phyloP scores from a whole-genome alignment of 2,888 invertebrate genomes.

The Bugula neritina region DNA sequence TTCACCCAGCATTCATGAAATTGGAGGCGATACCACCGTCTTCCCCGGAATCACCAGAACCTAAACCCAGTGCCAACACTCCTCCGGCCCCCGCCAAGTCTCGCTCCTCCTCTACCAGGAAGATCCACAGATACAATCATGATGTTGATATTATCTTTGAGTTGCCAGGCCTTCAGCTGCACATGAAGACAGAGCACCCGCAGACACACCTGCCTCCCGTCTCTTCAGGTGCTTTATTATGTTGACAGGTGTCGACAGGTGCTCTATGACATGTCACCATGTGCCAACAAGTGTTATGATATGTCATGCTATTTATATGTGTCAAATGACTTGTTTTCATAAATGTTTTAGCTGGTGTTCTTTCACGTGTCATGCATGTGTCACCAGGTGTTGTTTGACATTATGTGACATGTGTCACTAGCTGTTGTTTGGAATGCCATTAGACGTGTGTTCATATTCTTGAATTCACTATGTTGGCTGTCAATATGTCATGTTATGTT shows the following conservation, averaged over 20 bases:
- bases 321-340: too few relatives aligned
- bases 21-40: neutral
- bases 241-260: neutral
- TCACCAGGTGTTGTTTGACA: too few relatives aligned
- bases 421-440: neutral
- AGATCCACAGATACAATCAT: conserved; percentile 39
- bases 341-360: too few relatives aligned
- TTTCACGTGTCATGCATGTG: too few relatives aligned
- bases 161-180: conserved; percentile 82
- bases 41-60: neutral
- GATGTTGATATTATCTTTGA: conserved; percentile 90
- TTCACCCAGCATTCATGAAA: conserved; percentile 11
- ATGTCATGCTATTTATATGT: too few relatives aligned
- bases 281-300: too few relatives aligned
- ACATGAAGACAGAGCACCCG: conserved; percentile 84
- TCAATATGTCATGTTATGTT: neutral
- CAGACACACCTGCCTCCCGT: conserved; percentile 56
- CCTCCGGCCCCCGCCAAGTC: neutral
- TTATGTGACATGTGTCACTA: too few relatives aligned
- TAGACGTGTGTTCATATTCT: neutral
- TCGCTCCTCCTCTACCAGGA: neutral
- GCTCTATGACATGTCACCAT: too few relatives aligned
- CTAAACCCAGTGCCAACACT: neutral
- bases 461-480: neutral
- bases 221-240: neutral